Evolutionary conservation across 2,888 invertebrate genomes (phyloP), one percentile per base, ranked within the genome.

Genomic region (Andrena camellia): DNA sequence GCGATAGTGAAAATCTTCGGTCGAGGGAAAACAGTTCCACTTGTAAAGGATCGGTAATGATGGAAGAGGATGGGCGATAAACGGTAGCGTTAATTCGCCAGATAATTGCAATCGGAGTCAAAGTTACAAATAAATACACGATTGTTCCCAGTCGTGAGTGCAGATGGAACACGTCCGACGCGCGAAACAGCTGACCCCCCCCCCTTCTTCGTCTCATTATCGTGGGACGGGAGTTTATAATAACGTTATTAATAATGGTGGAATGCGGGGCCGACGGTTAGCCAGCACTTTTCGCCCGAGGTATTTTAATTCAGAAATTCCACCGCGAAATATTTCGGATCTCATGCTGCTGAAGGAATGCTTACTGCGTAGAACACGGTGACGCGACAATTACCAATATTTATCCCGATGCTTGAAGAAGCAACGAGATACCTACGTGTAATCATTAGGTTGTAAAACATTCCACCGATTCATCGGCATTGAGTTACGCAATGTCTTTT

Each of bases 251-350:
- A 69, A 76, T 59, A 23, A 0, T n/a, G 17, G 3, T 26, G 71
- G 48, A 72, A 81, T 48, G 71, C 54, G 48, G 26, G n/a, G 8
- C 20, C 64, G 17, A 17, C 54, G 69, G 48, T 31, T 67, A 52
- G 13, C 17, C 66, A 42, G 35, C 64, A 75, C 63, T 76, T 76
- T 70, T 50, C 35, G n/a, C 10, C 13, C 8, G 54, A 69, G 84
- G 77, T 84, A 86, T 84, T 86, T 82, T 80, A 78, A 85, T 82
- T 75, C 63, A 33, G 26, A 82, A 80, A 66, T 81, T 86, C 57
- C 23, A n/a, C 7, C 35, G 57, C 23, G 54, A 72, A 84, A 79
- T 84, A 84, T 81, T 67, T 69, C 54, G 57, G 17, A 26, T n/a
- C 33, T 29, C 31, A n/a, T 54, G 52, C 33, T 17, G 52, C 42